Evolutionary conservation across 2,797 vertebrate species (phyloP).

Genomic region (Cygnus olor): DNA sequence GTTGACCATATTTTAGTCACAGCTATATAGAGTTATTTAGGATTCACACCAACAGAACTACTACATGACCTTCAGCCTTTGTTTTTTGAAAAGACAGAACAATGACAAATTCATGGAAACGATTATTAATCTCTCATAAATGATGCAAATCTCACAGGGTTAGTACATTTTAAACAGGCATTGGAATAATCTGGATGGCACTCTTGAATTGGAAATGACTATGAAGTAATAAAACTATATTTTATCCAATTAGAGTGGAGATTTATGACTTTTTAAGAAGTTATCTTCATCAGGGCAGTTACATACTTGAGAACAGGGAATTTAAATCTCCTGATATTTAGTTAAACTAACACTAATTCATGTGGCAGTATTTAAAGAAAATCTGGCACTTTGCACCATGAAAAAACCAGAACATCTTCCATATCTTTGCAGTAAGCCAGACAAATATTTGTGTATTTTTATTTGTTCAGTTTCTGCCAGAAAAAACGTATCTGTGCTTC

Average conservation of each 20-base stretch:
- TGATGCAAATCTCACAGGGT: neutral
- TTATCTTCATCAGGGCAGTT: neutral
- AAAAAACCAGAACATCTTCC: neutral
- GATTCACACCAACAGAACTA: neutral
- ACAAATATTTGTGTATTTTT: neutral
- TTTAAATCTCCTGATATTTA: conserved; percentile 16
- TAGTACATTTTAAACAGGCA: conserved; percentile 5
- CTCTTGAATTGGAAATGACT: neutral
- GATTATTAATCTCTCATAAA: neutral
- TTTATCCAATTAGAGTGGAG: neutral
- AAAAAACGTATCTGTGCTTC: neutral
- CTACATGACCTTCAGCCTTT: neutral
- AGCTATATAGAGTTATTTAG: neutral
- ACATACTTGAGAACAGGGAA: neutral
- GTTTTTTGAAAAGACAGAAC: neutral
- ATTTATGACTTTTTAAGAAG: neutral
- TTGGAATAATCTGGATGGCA: conserved; percentile 9
- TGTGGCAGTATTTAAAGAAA: neutral
- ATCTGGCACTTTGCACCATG: neutral
- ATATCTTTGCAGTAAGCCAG: neutral
- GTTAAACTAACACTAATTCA: conserved; percentile 37
- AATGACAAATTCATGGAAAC: conserved; percentile 9
- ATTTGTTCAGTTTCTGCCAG: neutral
- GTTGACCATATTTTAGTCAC: neutral
- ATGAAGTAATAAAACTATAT: neutral